Conservation (phyloP, 2,113 vertebrate genomes). For the Promerops cafer region DNA sequence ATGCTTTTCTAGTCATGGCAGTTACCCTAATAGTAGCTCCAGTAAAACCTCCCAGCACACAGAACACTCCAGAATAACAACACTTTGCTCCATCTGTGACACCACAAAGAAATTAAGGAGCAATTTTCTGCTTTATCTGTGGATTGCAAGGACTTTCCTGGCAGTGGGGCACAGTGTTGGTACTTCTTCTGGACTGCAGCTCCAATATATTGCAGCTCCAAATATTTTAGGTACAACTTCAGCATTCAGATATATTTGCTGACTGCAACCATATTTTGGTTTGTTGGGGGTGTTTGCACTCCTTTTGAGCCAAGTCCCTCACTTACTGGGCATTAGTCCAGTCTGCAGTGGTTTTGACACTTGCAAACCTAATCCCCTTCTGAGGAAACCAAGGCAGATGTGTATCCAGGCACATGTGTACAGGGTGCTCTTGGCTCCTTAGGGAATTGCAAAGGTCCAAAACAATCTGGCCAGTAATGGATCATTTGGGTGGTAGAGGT, state of each 20-base stretch:
- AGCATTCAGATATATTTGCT: background rate
- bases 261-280: background rate
- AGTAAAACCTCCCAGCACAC: background rate
- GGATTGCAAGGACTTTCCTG: background rate
- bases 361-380: background rate
- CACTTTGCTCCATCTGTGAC: background rate
- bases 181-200: background rate
- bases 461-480: background rate
- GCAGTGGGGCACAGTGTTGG: background rate
- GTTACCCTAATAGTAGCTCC: background rate
- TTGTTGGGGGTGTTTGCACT: background rate
- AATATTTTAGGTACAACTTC: background rate
- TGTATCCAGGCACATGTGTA: accelerated
- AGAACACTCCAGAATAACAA: background rate
- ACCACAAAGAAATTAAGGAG: background rate
- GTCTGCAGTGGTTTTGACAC: background rate
- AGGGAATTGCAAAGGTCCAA: background rate
- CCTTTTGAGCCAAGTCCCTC: background rate
- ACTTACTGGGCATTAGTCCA: background rate
- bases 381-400: background rate
- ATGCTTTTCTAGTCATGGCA: background rate
- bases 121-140: background rate
- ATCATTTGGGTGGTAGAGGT: background rate
- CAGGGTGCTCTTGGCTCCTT: background rate
- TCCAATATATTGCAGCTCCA: background rate